Evolutionary conservation across 2,113 vertebrate species (phyloP), one percentile per base, ranked within the genome.

Genomic region (Ailurus styani): DNA sequence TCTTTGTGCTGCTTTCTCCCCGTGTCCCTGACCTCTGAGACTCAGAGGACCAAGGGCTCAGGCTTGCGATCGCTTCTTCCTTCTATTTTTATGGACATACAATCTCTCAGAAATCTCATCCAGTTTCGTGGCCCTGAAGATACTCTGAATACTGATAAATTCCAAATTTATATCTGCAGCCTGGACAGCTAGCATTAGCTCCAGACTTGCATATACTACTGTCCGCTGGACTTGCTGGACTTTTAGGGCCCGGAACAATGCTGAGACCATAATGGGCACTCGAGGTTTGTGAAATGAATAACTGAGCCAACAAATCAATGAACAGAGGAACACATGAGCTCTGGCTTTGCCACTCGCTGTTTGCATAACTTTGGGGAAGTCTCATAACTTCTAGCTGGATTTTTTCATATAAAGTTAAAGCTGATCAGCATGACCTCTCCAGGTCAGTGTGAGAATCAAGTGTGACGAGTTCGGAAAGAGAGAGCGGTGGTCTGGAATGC

Each of bases 41-140:
- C 54, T 31, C 37, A 0, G 54, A 57, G 15, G 23, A 1, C 27
- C 14, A 15, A 60, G 27, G 11, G 42, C 17, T 75, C 68, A 85
- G 42, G 42, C 7, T 60, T 40, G 21, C 7, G 0, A 37, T 15
- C 9, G 3, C 12, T 37, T 4, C 54, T 34, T 40, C 54, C 9
- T 57, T 72, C 31, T 60, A 34, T 31, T 34, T 34, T 82, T 40
- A 40, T 20, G 45, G 34, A 55, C 13, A 54, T 37, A 34, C n/a
- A 3, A 40, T 82, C 18, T 70, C 29, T 82, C 37, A 34, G 18
- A n/a, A 34, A 55, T 9, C 9, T 57, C 37, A 27, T 57, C 14
- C 50, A 47, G 37, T 45, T 57, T 45, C 6, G 34, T 10, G 23
- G 3, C 13, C 31, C 45, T 15, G 29, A 86, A 86, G 29, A 86